Conservation (phyloP, 2,113 vertebrate species). For the Ammospiza caudacuta region DNA sequence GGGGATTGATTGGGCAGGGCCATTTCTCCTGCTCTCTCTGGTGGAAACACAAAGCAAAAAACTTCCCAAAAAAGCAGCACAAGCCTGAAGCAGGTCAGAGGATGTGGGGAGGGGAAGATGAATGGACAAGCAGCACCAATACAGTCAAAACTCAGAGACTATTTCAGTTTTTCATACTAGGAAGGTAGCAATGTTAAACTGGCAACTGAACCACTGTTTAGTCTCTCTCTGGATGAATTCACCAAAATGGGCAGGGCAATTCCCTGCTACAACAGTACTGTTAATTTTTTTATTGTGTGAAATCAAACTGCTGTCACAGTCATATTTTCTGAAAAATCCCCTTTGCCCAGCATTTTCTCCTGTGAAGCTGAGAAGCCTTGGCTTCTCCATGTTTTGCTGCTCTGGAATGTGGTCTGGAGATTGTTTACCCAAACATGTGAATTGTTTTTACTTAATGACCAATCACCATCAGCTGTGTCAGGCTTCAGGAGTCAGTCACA, state of each 20-base stretch:
- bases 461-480: too few relatives aligned
- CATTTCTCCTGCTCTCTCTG: neutral
- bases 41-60: neutral
- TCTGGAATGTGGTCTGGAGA: too few relatives aligned
- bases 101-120: neutral
- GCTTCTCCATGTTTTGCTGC: too few relatives aligned
- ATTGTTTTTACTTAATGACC: too few relatives aligned
- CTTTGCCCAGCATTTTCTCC: too few relatives aligned
- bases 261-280: neutral
- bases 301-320: neutral
- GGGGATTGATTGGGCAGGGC: neutral
- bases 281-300: neutral
- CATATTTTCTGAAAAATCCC: too few relatives aligned
- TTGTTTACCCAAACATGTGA: too few relatives aligned
- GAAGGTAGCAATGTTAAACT: neutral
- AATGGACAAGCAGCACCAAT: neutral
- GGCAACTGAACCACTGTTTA: neutral
- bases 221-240: neutral
- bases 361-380: too few relatives aligned
- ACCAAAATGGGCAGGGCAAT: neutral
- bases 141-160: neutral
- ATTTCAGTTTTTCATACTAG: neutral
- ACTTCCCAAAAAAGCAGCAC: neutral
- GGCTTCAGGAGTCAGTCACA: too few relatives aligned
- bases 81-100: neutral